Evolutionary conservation across 1,140 invertebrate species (phyloP), one percentile per base, ranked within the genome.

Genomic region (Schlechtendalia chinensis): DNA sequence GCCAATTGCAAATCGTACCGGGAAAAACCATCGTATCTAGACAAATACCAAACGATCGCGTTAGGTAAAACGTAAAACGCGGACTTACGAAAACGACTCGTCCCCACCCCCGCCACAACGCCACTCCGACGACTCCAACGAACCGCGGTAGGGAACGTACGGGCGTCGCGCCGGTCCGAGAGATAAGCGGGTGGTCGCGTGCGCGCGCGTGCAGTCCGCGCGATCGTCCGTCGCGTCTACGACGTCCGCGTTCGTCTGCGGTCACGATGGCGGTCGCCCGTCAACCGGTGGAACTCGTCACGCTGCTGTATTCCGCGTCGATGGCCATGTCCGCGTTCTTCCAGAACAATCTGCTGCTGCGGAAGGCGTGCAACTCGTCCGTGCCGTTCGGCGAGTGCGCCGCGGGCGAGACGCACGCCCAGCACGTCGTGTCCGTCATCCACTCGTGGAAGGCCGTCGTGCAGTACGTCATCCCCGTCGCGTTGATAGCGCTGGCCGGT

Each of bases 391-490:
- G 81, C 12, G 79, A 54, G 0, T 69, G 81, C 50, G 29, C 58
- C 3, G 54, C 16, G 17, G 82, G 82, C 74, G 83, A 83, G 22
- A 80, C 32, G 22, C 72, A 80, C 39, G 81, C 83, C 3, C 83
- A 83, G 65, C 81, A 83, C 14, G 56, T 83, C 3, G 80, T 84
- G 4, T 81, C 83, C 5, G 53, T 75, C 32, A 83, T 84, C 12
- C 83, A 83, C 27, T 81, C 82, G 53, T 84, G 84, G 83, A 83
- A 74, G 59, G 72, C 83, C 58, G 77, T 81, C 16, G 27, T 83
- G 10, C 82, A 83, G 27, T 82, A 84, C 63, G 77, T 56, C 2
- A 82, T 84, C 22, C 84, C 84, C 8, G 77, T 84, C 19, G 39
- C 83, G 29, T 82, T 81, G 65, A 82, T 83, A 16, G 14, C 61